Evolutionary conservation across 2,888 invertebrate species (phyloP).

Genomic region (Lasioglossum malachurum): DNA sequence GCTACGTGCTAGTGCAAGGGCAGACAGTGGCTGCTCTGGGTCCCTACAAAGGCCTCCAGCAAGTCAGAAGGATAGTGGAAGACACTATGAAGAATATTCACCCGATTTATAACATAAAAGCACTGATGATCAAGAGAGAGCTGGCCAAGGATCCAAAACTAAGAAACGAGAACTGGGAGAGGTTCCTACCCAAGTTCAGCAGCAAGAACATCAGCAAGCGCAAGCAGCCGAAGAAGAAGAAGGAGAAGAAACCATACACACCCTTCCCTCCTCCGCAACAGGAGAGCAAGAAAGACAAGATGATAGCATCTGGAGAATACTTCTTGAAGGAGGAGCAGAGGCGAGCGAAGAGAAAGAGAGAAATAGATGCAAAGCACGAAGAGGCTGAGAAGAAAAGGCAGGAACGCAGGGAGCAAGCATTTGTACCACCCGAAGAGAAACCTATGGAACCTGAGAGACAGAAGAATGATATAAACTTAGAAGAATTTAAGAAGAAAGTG

Average conservation of each 20-base stretch:
- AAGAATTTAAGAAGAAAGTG: conserved; percentile 91
- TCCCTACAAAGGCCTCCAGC: conserved; percentile 95
- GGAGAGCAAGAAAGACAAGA: conserved; percentile 97
- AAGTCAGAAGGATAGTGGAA: conserved; percentile 95
- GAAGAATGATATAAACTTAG: conserved; percentile 88
- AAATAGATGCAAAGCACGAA: conserved; percentile 92
- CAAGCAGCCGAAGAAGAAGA: conserved; percentile 95
- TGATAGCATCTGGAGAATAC: conserved; percentile 98
- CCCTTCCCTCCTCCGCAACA: conserved; percentile 98
- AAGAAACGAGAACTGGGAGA: conserved; percentile 97
- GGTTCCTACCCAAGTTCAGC: conserved; percentile 97
- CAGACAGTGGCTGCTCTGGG: conserved; percentile 99
- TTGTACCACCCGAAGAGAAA: conserved; percentile 92
- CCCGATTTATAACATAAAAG: conserved; percentile 99
- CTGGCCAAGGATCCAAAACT: conserved; percentile 96
- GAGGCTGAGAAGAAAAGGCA: conserved; percentile 90
- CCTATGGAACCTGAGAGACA: conserved; percentile 71
- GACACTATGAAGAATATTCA: conserved; percentile 99
- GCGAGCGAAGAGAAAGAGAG: conserved; percentile 89
- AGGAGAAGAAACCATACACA: conserved; percentile 96
- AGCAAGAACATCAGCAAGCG: conserved; percentile 95
- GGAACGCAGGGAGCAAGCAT: conserved; percentile 92
- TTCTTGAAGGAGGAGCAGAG: conserved; percentile 96
- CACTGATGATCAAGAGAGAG: conserved; percentile 98
- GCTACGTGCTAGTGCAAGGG: conserved; percentile 98